phyloP scores from a whole-genome alignment of 2,888 invertebrate species.

The Horisme vitalbata region DNA sequence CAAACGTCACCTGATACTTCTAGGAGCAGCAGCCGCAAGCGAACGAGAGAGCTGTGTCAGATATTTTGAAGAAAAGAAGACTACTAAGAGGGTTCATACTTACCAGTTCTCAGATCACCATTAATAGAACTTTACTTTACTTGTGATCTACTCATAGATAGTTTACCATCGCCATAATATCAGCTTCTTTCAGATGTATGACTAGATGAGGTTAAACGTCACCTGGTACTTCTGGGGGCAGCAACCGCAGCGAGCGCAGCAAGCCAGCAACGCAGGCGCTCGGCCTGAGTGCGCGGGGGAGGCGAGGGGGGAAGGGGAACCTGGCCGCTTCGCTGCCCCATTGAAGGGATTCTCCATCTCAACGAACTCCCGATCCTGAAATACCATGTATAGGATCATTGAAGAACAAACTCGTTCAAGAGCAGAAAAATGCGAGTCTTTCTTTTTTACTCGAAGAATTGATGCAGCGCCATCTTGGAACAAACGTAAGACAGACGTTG shows the following conservation, averaged over 20 bases:
- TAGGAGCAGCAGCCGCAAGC: conserved; percentile 94
- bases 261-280: conserved; percentile 88
- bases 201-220: conserved; percentile 41
- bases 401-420: not conserved
- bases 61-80: too few species aligned
- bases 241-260: conserved; percentile 93
- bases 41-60: too few species aligned
- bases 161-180: too few species aligned
- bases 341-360: conserved; percentile 97
- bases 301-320: conserved; percentile 93
- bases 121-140: too few species aligned
- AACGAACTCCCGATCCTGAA: conserved; percentile 97
- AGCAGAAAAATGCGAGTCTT: too few species aligned
- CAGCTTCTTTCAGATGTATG: too few species aligned
- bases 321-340: conserved; percentile 95
- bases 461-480: too few species aligned
- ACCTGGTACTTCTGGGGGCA: conserved; percentile 95
- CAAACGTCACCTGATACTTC: conserved; percentile 90
- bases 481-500: too few species aligned
- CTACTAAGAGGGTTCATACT: too few species aligned
- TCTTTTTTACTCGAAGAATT: too few species aligned
- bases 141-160: too few species aligned
- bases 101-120: too few species aligned
- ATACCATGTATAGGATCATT: conserved; percentile 27
- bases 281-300: conserved; percentile 94